Percentiles rank a stretch among this genome's conserved stretches.
Conservation (phyloP, 1,140 invertebrate genomes). For the Sesamia nonagrioides region DNA sequence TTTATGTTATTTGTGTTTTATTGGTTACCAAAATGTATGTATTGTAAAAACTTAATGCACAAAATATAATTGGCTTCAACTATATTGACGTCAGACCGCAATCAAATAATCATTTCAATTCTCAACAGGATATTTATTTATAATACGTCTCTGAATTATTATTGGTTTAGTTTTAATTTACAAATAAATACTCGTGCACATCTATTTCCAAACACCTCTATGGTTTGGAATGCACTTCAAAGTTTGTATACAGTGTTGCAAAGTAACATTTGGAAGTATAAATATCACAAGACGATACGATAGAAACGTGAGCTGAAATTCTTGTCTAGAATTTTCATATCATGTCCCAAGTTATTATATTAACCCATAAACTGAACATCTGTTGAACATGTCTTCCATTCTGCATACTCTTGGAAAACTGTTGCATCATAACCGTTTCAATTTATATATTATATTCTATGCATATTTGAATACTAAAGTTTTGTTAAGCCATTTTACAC, state of each 20-base stretch:
- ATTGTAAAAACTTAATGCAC: constrained; percentile 28
- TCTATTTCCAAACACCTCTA: background rate
- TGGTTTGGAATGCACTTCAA: background rate
- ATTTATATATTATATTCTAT: constrained; percentile 5
- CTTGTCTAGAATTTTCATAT: background rate
- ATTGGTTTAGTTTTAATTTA: background rate
- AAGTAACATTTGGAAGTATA: constrained; percentile 31
- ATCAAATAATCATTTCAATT: constrained; percentile 38
- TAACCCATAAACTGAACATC: background rate
- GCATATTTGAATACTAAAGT: background rate
- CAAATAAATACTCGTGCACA: background rate
- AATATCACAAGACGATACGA: too few relatives aligned
- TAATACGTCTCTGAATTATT: background rate
- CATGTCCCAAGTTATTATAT: background rate
- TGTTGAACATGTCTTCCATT: constrained; percentile 5
- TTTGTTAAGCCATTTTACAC: constrained; percentile 1
- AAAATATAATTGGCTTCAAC: constrained; percentile 6
- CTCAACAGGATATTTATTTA: constrained; percentile 17
- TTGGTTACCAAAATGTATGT: background rate
- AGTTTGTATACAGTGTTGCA: background rate
- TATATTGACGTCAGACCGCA: constrained; percentile 27
- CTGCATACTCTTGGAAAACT: constrained; percentile 2
- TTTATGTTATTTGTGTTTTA: background rate
- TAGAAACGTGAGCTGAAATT: constrained; percentile 11
- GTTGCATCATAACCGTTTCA: background rate